These are phyloP conservation scores for Drosophila baimaii DNA, from an alignment of 1,140 invertebrate genomes.

Conservation along the genomic window DNA sequence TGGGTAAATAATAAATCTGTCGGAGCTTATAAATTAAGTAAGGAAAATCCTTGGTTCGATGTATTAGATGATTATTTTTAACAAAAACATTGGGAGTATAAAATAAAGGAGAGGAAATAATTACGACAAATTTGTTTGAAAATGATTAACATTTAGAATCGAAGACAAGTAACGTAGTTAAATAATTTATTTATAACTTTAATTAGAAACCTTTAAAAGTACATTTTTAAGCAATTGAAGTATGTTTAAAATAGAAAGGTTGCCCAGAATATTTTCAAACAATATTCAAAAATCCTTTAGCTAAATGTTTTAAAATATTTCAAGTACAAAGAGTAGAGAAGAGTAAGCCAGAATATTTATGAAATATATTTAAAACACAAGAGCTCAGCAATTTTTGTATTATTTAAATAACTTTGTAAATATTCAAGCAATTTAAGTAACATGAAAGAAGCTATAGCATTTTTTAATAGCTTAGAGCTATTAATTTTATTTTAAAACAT, in stretches of 20 bases:
- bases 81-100: neutral
- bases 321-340: neutral
- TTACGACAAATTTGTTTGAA: neutral
- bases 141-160: too few relatives aligned
- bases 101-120: neutral
- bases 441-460: neutral
- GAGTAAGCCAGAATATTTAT: neutral
- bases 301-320: neutral
- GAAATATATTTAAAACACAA: neutral
- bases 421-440: neutral
- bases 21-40: neutral
- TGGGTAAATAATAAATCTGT: slow-evolving; percentile 13
- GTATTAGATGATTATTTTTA: neutral
- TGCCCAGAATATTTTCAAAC: neutral
- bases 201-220: too few relatives aligned
- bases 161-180: neutral
- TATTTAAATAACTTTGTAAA: neutral
- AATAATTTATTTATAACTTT: neutral
- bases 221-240: neutral
- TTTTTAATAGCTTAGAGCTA: neutral
- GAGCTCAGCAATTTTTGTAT: neutral
- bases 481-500: neutral
- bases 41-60: neutral
- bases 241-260: neutral
- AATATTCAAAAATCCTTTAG: neutral